Conservation (phyloP, 2,113 vertebrate species). For the Rhinogobius similis region DNA sequence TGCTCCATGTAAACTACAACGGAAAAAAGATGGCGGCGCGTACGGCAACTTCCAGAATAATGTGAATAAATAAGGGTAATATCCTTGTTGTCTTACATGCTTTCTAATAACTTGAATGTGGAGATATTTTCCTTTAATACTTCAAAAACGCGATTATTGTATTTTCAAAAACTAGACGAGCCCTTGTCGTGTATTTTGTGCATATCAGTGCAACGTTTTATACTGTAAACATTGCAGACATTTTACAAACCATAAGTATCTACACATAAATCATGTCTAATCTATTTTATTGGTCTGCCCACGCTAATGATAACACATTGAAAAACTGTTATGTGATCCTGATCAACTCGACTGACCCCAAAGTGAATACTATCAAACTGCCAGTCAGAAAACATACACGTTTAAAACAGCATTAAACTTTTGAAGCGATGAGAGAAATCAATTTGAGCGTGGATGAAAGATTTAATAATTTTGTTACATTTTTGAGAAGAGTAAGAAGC, state of each 20-base stretch:
- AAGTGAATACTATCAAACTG: background rate
- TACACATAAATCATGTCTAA: background rate
- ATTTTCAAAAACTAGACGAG: no score
- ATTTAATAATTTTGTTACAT: background rate
- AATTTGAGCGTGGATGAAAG: background rate
- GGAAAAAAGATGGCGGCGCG: no score
- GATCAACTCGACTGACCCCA: background rate
- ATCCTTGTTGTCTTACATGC: no score
- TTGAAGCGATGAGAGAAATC: background rate
- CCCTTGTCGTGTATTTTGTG: no score
- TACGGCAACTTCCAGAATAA: no score
- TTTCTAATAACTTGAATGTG: no score
- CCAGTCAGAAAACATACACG: background rate
- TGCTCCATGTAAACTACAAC: no score
- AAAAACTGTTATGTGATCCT: background rate
- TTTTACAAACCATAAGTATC: background rate
- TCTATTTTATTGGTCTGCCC: background rate
- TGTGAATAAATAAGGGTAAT: no score
- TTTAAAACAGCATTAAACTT: background rate
- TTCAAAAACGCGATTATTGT: no score
- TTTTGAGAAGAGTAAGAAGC: constrained; percentile 11
- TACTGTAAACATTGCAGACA: no score
- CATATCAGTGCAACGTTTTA: no score
- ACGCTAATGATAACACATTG: background rate
- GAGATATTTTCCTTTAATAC: no score